These are phyloP conservation scores for Orientallactaga bullata DNA, from an alignment of 2,113 vertebrate species.

Conservation along the genomic window DNA sequence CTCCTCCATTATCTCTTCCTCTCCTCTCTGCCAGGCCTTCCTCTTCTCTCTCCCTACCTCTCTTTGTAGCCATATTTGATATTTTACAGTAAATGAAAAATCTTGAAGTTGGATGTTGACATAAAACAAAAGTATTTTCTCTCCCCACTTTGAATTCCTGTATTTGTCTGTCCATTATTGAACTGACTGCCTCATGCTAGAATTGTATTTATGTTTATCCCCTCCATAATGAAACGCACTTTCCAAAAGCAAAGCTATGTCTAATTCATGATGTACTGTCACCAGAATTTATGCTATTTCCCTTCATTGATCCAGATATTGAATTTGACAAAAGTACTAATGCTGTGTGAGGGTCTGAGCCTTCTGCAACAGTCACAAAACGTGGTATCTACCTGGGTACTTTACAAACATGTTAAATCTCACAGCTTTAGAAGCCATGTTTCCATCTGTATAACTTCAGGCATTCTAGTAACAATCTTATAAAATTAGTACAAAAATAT, in stretches of 20 bases:
- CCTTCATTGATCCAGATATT: background rate
- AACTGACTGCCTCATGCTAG: background rate
- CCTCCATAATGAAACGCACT: background rate
- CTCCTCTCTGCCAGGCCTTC: background rate
- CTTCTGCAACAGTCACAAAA: background rate
- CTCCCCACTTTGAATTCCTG: background rate
- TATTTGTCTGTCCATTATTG: background rate
- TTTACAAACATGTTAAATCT: background rate
- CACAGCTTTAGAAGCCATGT: background rate
- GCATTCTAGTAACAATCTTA: background rate
- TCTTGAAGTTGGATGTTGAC: background rate
- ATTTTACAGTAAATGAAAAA: background rate
- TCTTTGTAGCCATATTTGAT: background rate
- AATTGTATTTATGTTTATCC: background rate
- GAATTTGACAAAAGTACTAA: background rate
- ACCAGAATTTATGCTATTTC: background rate
- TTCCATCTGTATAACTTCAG: background rate
- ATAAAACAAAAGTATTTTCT: background rate
- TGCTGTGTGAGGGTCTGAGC: background rate
- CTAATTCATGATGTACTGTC: background rate
- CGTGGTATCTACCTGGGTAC: background rate
- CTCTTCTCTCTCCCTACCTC: background rate
- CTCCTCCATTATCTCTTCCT: background rate
- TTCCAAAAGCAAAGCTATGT: background rate
- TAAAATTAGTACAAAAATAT: conserved; percentile 11